Conservation (phyloP, 1,140 invertebrate genomes). For the Euura lappo region DNA sequence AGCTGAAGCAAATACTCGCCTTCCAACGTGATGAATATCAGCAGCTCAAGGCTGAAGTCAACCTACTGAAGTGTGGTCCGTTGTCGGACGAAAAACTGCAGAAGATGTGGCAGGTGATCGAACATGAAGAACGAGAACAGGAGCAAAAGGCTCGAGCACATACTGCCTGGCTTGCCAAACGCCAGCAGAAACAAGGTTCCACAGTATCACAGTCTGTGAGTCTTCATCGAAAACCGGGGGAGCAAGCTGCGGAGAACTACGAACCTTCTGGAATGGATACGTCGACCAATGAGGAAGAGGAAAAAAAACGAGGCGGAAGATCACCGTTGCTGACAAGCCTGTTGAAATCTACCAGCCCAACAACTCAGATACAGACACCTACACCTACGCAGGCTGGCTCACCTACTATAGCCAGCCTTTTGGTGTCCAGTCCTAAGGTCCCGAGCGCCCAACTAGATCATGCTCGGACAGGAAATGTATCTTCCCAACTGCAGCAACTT, state of each 20-base stretch:
- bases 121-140: slow-evolving; percentile 72
- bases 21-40: slow-evolving; percentile 76
- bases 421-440: slow-evolving; percentile 60
- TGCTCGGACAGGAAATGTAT: slow-evolving; percentile 38
- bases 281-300: slow-evolving; percentile 42
- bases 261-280: slow-evolving; percentile 23
- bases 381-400: slow-evolving; percentile 53
- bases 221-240: slow-evolving; percentile 35
- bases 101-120: slow-evolving; percentile 75
- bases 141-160: slow-evolving; percentile 70
- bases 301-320: slow-evolving; percentile 47
- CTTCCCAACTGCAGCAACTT: slow-evolving; percentile 56
- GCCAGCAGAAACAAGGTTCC: slow-evolving; percentile 62
- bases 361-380: slow-evolving; percentile 54
- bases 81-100: slow-evolving; percentile 72
- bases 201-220: slow-evolving; percentile 20
- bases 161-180: slow-evolving; percentile 72
- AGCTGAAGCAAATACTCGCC: slow-evolving; percentile 74
- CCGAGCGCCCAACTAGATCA: slow-evolving; percentile 35
- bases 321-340: slow-evolving; percentile 84
- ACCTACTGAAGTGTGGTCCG: slow-evolving; percentile 61
- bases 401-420: slow-evolving; percentile 64
- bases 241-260: slow-evolving; percentile 36
- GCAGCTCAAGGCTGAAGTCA: slow-evolving; percentile 70
- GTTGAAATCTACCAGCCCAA: slow-evolving; percentile 72